Evolutionary conservation across 2,888 invertebrate genomes (phyloP).

Genomic region (Drosophila limbata): DNA sequence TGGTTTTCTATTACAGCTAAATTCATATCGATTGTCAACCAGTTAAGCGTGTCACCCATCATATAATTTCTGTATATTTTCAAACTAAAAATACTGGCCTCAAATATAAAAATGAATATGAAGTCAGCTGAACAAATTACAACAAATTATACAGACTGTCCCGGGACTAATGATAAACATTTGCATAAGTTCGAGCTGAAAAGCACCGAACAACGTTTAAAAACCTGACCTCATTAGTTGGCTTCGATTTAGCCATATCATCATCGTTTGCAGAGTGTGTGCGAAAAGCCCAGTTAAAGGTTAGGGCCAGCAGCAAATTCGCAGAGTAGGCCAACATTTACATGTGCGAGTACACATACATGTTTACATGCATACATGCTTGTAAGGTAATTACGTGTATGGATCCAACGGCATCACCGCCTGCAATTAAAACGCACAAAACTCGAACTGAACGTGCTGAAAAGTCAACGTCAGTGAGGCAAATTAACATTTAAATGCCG

Average conservation of each 20-base stretch:
- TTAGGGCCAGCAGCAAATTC: slow-evolving; percentile 44
- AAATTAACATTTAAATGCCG: slow-evolving; percentile 74
- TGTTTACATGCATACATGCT: neutral
- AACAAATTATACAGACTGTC: slow-evolving; percentile 33
- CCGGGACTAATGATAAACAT: slow-evolving; percentile 49
- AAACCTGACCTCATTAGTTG: slow-evolving; percentile 57
- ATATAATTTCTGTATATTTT: slow-evolving; percentile 26
- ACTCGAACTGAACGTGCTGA: slow-evolving; percentile 50
- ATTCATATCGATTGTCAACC: slow-evolving; percentile 22
- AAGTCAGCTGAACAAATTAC: slow-evolving; percentile 31
- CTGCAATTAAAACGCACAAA: slow-evolving; percentile 68
- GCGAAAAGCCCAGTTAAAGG: slow-evolving; percentile 57
- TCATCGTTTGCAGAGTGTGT: slow-evolving; percentile 23
- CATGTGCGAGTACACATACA: slow-evolving; percentile 11
- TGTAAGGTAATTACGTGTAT: slow-evolving; percentile 51
- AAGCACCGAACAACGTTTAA: slow-evolving; percentile 32
- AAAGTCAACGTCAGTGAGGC: slow-evolving; percentile 54
- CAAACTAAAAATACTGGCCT: slow-evolving; percentile 38
- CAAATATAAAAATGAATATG: slow-evolving; percentile 44
- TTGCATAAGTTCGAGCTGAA: slow-evolving; percentile 52
- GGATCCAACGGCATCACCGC: slow-evolving; percentile 45
- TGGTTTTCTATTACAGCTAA: slow-evolving; percentile 5
- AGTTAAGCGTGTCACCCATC: slow-evolving; percentile 13
- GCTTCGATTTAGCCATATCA: slow-evolving; percentile 47
- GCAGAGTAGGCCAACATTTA: slow-evolving; percentile 57